Conservation (phyloP, 2,113 vertebrate genomes). For the Microcebus lehilahytsara region DNA sequence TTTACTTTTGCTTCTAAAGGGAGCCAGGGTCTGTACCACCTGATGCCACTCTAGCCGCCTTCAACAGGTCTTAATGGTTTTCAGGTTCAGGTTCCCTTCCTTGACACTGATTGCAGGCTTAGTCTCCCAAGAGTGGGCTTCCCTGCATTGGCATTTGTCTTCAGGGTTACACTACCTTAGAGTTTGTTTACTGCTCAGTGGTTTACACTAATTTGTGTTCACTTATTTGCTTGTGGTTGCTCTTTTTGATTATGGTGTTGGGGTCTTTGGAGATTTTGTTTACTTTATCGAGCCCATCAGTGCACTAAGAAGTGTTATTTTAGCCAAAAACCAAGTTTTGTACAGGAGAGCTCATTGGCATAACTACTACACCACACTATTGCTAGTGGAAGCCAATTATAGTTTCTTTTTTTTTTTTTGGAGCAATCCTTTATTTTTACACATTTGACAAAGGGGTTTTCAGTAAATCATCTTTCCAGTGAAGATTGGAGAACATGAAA, state of each 20-base stretch:
- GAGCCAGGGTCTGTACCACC: background rate
- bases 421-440: no score
- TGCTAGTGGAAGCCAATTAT: background rate
- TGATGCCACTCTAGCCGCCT: background rate
- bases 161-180: background rate
- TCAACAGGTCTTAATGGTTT: background rate
- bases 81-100: background rate
- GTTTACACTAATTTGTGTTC: background rate
- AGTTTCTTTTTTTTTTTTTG: background rate
- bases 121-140: background rate
- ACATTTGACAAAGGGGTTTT: no score
- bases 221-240: background rate
- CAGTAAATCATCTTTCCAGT: no score
- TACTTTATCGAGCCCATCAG: background rate
- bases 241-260: slow-evolving; percentile 12
- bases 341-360: background rate
- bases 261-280: background rate
- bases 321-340: slow-evolving; percentile 3
- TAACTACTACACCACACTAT: background rate
- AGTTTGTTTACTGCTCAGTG: background rate
- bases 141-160: background rate
- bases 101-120: background rate
- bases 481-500: no score
- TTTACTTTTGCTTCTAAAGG: background rate
- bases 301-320: background rate